These are phyloP conservation scores for Lamprologus lemairii DNA, from an alignment of 2,113 vertebrate species.

Conservation along the genomic window DNA sequence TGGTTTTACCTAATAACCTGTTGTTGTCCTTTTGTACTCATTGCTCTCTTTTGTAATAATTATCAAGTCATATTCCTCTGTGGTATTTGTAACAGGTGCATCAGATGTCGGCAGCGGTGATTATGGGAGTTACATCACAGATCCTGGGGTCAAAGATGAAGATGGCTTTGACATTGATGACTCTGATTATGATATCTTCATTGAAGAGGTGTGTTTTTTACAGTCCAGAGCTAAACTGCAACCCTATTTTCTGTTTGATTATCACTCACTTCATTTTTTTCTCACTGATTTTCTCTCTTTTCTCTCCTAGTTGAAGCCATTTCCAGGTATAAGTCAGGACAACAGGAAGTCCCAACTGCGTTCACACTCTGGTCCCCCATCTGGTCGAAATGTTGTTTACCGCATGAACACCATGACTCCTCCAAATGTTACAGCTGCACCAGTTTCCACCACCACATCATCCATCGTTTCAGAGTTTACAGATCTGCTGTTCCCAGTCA, in stretches of 20 bases:
- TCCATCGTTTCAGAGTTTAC: slow-evolving; percentile 13
- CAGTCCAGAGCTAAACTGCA: not conserved
- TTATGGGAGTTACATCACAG: slow-evolving; percentile 71
- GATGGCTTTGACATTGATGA: slow-evolving; percentile 80
- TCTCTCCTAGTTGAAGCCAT: slow-evolving; percentile 74
- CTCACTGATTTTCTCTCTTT: not conserved
- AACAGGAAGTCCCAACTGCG: slow-evolving; percentile 76
- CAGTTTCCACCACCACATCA: not conserved
- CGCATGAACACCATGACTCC: slow-evolving; percentile 61
- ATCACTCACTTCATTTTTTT: not conserved
- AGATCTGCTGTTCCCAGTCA: slow-evolving; percentile 20
- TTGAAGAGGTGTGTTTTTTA: slow-evolving; percentile 79
- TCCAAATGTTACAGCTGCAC: not conserved
- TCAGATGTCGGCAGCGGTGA: slow-evolving; percentile 80
- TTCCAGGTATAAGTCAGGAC: slow-evolving; percentile 69
- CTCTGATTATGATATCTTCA: slow-evolving; percentile 85
- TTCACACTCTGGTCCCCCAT: slow-evolving; percentile 54
- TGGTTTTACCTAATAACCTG: not conserved
- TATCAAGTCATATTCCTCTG: not conserved
- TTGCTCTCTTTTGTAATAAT: not conserved
- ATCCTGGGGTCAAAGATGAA: slow-evolving; percentile 67
- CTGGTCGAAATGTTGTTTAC: slow-evolving; percentile 58
- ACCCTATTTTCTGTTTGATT: not conserved
- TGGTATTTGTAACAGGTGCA: slow-evolving; percentile 57
- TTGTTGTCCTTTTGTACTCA: not conserved